Evolutionary conservation across 2,797 vertebrate species (phyloP).

Genomic region (Etheostoma perlongum): DNA sequence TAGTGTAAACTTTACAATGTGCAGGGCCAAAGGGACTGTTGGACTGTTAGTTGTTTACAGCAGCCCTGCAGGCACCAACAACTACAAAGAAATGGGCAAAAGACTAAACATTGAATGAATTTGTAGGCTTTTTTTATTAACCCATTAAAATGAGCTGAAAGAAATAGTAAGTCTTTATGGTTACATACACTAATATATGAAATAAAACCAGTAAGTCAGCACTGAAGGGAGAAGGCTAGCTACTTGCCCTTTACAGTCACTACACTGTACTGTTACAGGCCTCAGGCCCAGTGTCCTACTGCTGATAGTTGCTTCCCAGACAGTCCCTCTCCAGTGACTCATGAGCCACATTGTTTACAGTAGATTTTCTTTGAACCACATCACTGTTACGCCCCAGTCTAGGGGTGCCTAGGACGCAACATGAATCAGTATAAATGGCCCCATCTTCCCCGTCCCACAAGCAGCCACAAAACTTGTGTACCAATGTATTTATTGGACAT

Average conservation of each 20-base stretch:
- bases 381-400: too few species aligned
- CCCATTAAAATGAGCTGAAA: not conserved
- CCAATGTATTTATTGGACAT: too few species aligned
- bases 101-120: not conserved
- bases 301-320: slow-evolving; percentile 9
- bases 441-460: too few species aligned
- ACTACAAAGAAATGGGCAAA: not conserved
- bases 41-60: not conserved
- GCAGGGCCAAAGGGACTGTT: not conserved
- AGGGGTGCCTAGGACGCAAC: too few species aligned
- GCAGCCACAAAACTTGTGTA: too few species aligned
- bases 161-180: not conserved
- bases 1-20: not conserved
- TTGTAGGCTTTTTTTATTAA: not conserved
- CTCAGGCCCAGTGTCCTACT: slow-evolving; percentile 6
- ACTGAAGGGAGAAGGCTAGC: not conserved
- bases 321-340: slow-evolving; percentile 25
- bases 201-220: not conserved
- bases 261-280: slow-evolving; percentile 10
- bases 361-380: slow-evolving; percentile 21
- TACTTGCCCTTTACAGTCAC: slow-evolving; percentile 7
- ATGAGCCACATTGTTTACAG: slow-evolving; percentile 16
- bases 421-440: too few species aligned
- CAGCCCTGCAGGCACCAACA: not conserved
- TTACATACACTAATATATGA: not conserved